phyloP scores from a whole-genome alignment of 2,113 vertebrate genomes.

The Coregonus clupeaformis region DNA sequence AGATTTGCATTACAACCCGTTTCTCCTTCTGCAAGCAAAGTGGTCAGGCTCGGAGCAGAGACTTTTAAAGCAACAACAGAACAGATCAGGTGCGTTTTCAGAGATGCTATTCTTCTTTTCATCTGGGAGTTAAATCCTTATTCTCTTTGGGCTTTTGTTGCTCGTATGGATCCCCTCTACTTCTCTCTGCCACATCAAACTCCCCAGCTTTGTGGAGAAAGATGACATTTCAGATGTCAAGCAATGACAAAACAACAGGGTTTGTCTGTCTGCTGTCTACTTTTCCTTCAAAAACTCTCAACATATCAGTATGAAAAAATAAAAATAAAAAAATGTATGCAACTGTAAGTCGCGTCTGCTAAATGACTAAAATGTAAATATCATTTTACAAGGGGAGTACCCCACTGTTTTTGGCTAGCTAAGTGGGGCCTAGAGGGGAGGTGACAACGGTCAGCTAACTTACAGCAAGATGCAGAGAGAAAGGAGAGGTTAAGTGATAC shows the following conservation, averaged over 20 bases:
- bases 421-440: no score
- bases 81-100: not conserved
- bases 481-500: no score
- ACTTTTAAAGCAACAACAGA: slow-evolving; percentile 11
- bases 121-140: not conserved
- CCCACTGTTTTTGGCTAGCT: no score
- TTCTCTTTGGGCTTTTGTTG: not conserved
- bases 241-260: slow-evolving; percentile 30
- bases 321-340: no score
- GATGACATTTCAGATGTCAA: slow-evolving; percentile 29
- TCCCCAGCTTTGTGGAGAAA: slow-evolving; percentile 12
- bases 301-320: no score
- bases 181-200: not conserved
- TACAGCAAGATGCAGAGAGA: not conserved
- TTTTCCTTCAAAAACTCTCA: no score
- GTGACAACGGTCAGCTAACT: not conserved
- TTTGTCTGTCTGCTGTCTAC: not conserved
- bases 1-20: slow-evolving; percentile 37
- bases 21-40: slow-evolving; percentile 5
- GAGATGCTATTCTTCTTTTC: slow-evolving; percentile 17
- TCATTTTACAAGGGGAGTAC: no score
- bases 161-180: not conserved
- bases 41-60: slow-evolving; percentile 8
- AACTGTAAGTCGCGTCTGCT: no score
- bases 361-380: no score